Conservation (phyloP, 2,797 vertebrate genomes). For the Pantherophis vulpinus region DNA sequence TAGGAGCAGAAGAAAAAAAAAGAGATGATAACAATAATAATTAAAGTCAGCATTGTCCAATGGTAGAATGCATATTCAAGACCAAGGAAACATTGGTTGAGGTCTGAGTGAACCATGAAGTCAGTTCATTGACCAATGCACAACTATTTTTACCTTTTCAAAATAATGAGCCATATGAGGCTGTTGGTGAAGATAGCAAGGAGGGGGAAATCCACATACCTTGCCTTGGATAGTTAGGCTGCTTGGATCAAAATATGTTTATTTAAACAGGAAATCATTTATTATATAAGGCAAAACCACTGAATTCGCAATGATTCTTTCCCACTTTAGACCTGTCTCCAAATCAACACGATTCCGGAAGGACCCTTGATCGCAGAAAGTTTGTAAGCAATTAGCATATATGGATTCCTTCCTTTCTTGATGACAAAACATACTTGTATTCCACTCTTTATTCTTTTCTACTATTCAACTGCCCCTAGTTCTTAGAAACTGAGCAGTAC, state of each 20-base stretch:
- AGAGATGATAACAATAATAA: not conserved
- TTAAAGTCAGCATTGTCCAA: not conserved
- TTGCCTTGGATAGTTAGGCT: not conserved
- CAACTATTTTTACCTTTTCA: not conserved
- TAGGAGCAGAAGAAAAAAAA: not conserved
- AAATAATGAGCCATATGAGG: not conserved
- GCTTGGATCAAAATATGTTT: not conserved
- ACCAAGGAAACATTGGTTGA: not conserved
- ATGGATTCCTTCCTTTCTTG: not conserved
- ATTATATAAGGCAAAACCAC: not conserved
- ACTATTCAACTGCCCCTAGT: not conserved
- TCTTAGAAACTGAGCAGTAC: not conserved
- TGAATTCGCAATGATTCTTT: not conserved
- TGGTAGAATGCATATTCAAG: not conserved
- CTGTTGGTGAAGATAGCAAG: not conserved
- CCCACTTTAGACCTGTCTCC: not conserved
- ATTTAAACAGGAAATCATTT: not conserved
- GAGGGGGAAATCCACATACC: not conserved
- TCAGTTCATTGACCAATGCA: not conserved
- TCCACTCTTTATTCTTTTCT: slow-evolving; percentile 3
- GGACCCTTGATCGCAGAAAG: not conserved
- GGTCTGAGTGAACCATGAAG: not conserved
- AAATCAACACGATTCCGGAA: not conserved
- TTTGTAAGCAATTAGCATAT: not conserved
- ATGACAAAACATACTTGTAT: not conserved